Percentiles rank a stretch among this genome's conserved stretches.
Conservation (phyloP, 2,113 vertebrate genomes). For the Rhinoderma darwinii region DNA sequence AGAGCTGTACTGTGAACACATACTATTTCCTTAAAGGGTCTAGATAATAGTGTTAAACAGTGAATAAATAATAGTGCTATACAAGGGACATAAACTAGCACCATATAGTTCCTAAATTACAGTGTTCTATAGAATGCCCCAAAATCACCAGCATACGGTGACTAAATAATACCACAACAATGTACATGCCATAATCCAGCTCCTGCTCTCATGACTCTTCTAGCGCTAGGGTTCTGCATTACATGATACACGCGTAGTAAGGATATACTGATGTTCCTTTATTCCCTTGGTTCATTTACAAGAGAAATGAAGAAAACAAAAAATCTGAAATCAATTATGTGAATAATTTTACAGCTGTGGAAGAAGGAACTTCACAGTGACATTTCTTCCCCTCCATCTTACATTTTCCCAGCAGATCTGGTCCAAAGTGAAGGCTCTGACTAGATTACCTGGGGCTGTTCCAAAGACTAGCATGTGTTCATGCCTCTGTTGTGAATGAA, state of each 20-base stretch:
- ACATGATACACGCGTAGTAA: neutral
- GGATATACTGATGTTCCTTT: neutral
- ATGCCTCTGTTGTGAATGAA: neutral
- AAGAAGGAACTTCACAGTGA: neutral
- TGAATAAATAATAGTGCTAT: too few species aligned
- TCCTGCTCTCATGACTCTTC: too few species aligned
- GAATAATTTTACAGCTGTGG: neutral
- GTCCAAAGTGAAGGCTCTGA: neutral
- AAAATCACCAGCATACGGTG: too few species aligned
- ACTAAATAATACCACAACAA: too few species aligned
- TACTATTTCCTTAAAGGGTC: too few species aligned
- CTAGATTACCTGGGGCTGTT: neutral
- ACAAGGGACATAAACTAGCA: too few species aligned
- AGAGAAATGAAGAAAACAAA: neutral
- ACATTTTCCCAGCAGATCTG: neutral
- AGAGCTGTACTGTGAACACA: too few species aligned
- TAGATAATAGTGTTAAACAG: too few species aligned
- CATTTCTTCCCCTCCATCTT: neutral
- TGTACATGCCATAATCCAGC: too few species aligned
- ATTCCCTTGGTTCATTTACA: neutral
- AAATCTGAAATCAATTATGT: neutral
- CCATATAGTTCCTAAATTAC: too few species aligned
- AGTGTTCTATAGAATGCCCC: too few species aligned
- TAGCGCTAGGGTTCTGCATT: too few species aligned
- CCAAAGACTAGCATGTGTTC: neutral